Conservation (phyloP, 2,888 invertebrate genomes). For the Drosophila aldrichi region DNA sequence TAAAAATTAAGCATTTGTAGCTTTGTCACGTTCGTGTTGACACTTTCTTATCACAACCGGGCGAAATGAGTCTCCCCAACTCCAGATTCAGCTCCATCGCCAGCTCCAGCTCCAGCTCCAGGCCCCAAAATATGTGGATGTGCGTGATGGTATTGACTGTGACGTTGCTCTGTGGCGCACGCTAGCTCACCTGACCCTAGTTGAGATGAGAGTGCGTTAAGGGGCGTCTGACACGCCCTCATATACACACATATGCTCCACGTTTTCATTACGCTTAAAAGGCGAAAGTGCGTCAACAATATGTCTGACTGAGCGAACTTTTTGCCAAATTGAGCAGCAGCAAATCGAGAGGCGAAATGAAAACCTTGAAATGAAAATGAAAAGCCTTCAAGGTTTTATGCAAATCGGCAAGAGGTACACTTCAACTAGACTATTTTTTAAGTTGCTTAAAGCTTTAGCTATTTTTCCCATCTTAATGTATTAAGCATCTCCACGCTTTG, state of each 20-base stretch:
- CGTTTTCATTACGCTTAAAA: conserved; percentile 56
- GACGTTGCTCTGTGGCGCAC: conserved; percentile 12
- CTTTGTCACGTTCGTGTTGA: conserved; percentile 81
- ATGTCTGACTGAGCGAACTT: conserved; percentile 1
- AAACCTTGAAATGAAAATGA: background rate
- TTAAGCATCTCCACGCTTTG: background rate
- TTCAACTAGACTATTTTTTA: background rate
- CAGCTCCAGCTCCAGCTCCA: conserved; percentile 8
- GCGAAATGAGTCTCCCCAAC: conserved; percentile 49
- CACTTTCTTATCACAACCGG: conserved; percentile 78
- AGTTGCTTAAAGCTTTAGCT: background rate
- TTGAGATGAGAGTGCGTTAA: conserved; percentile 38
- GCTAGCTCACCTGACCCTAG: conserved; percentile 67
- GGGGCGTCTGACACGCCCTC: conserved; percentile 18
- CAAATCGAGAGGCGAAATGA: background rate
- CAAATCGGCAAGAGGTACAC: background rate
- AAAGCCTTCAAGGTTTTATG: background rate
- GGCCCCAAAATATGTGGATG: conserved; percentile 76
- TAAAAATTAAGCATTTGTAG: conserved; percentile 82
- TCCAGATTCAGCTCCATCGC: conserved; percentile 19
- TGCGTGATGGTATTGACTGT: conserved; percentile 78
- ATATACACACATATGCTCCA: conserved; percentile 49
- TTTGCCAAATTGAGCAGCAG: background rate
- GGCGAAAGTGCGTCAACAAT: conserved; percentile 26
- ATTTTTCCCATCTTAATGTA: background rate